Conservation (phyloP, 2,797 vertebrate species). For the Brachymystax lenok region DNA sequence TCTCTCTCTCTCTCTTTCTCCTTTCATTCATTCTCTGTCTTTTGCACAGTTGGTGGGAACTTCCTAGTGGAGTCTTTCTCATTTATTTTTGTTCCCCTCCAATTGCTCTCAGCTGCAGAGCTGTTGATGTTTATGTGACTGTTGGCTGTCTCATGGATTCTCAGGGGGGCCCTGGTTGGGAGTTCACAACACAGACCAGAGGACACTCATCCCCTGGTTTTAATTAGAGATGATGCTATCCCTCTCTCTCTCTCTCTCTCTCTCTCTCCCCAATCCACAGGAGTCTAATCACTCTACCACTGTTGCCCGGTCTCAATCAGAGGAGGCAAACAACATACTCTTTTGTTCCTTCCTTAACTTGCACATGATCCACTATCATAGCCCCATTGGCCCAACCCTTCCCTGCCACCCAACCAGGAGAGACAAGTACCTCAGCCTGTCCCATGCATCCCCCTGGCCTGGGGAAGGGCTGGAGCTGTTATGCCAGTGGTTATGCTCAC, state of each 20-base stretch:
- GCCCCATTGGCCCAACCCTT: constrained; percentile 30
- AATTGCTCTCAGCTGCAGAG: constrained; percentile 72
- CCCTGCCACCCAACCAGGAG: constrained; percentile 43
- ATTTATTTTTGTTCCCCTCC: constrained; percentile 76
- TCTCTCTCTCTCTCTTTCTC: constrained; percentile 42
- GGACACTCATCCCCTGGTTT: constrained; percentile 73
- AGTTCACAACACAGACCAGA: constrained; percentile 75
- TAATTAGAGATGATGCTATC: constrained; percentile 74
- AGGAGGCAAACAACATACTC: constrained; percentile 44
- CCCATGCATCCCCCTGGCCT: constrained; percentile 53
- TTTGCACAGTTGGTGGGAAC: constrained; percentile 72
- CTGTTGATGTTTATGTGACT: constrained; percentile 70
- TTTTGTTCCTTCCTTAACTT: constrained; percentile 62
- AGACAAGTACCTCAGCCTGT: constrained; percentile 63
- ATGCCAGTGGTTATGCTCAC: constrained; percentile 76
- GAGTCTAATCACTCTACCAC: constrained; percentile 58
- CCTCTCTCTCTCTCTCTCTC: constrained; percentile 53
- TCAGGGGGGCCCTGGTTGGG: constrained; percentile 70
- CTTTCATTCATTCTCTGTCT: constrained; percentile 37
- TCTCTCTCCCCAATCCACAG: constrained; percentile 34
- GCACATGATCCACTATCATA: constrained; percentile 64
- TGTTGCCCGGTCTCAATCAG: constrained; percentile 59
- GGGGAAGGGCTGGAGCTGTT: constrained; percentile 57
- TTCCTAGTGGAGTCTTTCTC: constrained; percentile 70
- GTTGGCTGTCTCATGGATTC: constrained; percentile 76